Percentiles rank a stretch among this genome's conserved stretches.
These are phyloP conservation scores for Listrodromus nycthemerus DNA, from an alignment of 2,888 invertebrate genomes.

Conservation along the genomic window DNA sequence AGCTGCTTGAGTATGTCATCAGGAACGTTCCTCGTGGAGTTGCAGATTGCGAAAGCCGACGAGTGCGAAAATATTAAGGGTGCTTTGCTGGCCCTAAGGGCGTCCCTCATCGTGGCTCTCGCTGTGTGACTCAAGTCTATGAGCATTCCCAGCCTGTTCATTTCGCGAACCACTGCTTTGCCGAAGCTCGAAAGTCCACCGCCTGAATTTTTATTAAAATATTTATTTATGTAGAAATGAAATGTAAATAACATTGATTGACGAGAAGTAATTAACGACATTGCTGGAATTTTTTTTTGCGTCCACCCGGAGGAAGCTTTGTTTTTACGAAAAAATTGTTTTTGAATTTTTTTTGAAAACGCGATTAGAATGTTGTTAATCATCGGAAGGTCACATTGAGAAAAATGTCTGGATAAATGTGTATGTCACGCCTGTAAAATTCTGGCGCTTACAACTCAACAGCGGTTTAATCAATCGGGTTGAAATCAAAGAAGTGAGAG, in stretches of 20 bases:
- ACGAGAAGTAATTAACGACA: neutral
- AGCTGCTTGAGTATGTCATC: conserved; percentile 91
- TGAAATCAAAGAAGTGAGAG: no score
- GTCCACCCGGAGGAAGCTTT: no score
- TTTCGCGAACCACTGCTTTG: conserved; percentile 93
- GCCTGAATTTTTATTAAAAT: conserved; percentile 67
- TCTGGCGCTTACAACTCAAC: no score
- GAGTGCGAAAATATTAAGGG: conserved; percentile 98
- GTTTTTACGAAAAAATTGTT: no score
- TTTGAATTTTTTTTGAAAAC: no score
- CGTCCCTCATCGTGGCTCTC: conserved; percentile 93
- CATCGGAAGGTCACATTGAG: no score
- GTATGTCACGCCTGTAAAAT: no score
- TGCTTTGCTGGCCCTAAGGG: conserved; percentile 91
- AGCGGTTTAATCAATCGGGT: no score
- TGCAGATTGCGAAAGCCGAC: conserved; percentile 93
- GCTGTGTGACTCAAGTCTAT: conserved; percentile 96
- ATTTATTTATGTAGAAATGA: neutral
- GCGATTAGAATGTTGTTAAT: no score
- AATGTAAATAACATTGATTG: neutral
- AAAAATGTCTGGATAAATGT: no score
- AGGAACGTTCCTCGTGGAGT: conserved; percentile 95
- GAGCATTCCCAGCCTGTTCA: conserved; percentile 97
- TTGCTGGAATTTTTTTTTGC: no score
- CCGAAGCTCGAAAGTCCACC: conserved; percentile 81